Percentiles rank a stretch among this genome's conserved stretches.
Evolutionary conservation across 2,888 invertebrate species (phyloP).

Genomic region (Cylindroiulus punctatus): DNA sequence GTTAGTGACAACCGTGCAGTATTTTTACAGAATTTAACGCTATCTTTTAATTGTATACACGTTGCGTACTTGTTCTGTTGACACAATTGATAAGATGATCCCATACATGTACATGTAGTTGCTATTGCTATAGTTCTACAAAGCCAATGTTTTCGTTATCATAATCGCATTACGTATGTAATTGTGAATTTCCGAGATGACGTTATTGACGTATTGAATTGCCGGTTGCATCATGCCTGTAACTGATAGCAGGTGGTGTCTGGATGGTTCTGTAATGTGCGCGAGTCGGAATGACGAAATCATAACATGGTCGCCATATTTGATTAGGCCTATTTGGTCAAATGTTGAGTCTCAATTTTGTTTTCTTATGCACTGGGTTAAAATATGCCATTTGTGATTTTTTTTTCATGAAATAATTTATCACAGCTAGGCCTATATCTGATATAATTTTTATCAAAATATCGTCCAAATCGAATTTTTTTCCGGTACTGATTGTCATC

Average conservation of each 20-base stretch:
- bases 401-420: too few species aligned
- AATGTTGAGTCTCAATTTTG: too few species aligned
- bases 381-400: too few species aligned
- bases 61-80: not conserved
- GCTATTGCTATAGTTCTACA: not conserved
- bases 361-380: too few species aligned
- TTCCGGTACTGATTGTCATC: too few species aligned
- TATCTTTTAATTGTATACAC: not conserved
- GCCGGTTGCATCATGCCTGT: not conserved
- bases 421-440: too few species aligned
- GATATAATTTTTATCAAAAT: too few species aligned
- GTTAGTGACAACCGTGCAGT: too few species aligned
- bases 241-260: not conserved
- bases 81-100: not conserved
- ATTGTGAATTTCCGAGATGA: slow-evolving; percentile 22
- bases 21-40: too few species aligned
- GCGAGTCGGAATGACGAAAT: not conserved
- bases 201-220: slow-evolving; percentile 31
- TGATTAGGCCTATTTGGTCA: too few species aligned
- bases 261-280: not conserved
- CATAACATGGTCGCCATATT: too few species aligned
- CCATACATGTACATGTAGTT: not conserved
- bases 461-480: too few species aligned
- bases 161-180: not conserved
- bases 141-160: not conserved